Evolutionary conservation across 2,888 invertebrate species (phyloP).

Genomic region (Mechanitis mazaeus): DNA sequence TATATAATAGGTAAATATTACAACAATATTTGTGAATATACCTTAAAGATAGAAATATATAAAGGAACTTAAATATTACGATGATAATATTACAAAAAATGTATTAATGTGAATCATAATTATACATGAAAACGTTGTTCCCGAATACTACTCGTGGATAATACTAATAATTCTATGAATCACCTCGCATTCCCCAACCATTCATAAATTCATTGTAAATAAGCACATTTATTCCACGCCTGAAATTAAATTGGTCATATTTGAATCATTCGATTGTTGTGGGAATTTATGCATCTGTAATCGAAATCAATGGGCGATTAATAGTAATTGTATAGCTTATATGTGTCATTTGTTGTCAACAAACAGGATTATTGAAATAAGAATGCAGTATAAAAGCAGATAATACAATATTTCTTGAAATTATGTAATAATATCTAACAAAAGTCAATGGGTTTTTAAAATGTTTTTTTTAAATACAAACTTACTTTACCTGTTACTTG

Average conservation of each 20-base stretch:
- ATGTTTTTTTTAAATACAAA: too few species aligned
- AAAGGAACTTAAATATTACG: too few species aligned
- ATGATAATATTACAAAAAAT: too few species aligned
- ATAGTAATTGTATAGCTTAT: background rate
- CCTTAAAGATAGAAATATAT: too few species aligned
- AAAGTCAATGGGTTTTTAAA: too few species aligned
- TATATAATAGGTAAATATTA: background rate
- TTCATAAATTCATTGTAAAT: slow-evolving; percentile 15
- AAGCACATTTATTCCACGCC: slow-evolving; percentile 15
- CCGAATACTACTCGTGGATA: background rate
- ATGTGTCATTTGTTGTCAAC: slow-evolving; percentile 1
- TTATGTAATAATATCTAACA: too few species aligned
- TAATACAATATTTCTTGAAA: too few species aligned
- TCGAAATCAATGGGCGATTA: slow-evolving; percentile 15
- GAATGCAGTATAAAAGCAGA: too few species aligned
- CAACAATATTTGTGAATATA: too few species aligned
- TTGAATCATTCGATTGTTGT: slow-evolving; percentile 20
- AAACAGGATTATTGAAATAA: background rate
- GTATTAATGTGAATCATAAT: background rate
- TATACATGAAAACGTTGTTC: background rate
- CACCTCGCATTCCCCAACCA: background rate
- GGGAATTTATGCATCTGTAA: slow-evolving; percentile 15
- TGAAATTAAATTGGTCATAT: slow-evolving; percentile 21
- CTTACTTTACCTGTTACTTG: too few species aligned
- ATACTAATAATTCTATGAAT: slow-evolving; percentile 2